Evolutionary conservation across 1,140 invertebrate species (phyloP), one percentile per base, ranked within the genome.

Genomic region (Gryllus bimaculatus): DNA sequence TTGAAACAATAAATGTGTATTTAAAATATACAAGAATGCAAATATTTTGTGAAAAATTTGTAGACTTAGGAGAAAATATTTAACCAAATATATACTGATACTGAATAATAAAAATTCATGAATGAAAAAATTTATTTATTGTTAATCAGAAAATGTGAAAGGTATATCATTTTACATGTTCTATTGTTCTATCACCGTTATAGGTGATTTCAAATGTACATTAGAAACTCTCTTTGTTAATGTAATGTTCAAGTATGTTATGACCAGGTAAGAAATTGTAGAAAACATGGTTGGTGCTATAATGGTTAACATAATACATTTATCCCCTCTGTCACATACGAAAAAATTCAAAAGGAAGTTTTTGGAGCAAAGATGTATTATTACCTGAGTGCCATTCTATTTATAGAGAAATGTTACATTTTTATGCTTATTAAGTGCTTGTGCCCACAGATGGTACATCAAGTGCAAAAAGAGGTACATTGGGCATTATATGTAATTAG

Each of bases 11-110:
- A 66, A 66, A 66, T 66, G 54, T 66, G 54, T 66, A 66, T 18
- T 66, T 66, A 7, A 66, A 66, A 66, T 66, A 66, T 66, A 18
- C 18, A 10, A 18, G 18, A 66, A 66, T 66, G 54, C 54, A 66
- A 66, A 66, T 66, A 66, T 66, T 66, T 66, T 66, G 54, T 66
- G 54, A 66, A 66, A 66, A 10, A 66, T 66, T 66, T 66, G 54
- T 66, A 66, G 54, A 13, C 10, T 13, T 66, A 66, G 54, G 54
- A 66, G 18, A 18, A 66, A 66, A 66, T 66, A 66, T 66, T 66
- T 66, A 66, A 66, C 54, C 54, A 66, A 66, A 13, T 66, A 66
- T 66, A 66, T 66, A 66, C 54, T 66, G 54, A 66, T 66, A 66
- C 18, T 66, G 54, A 66, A 66, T 66, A 18, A 66, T 13, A 18